Conservation (phyloP, 2,113 vertebrate genomes). For the Corythoichthys haematopterus region DNA sequence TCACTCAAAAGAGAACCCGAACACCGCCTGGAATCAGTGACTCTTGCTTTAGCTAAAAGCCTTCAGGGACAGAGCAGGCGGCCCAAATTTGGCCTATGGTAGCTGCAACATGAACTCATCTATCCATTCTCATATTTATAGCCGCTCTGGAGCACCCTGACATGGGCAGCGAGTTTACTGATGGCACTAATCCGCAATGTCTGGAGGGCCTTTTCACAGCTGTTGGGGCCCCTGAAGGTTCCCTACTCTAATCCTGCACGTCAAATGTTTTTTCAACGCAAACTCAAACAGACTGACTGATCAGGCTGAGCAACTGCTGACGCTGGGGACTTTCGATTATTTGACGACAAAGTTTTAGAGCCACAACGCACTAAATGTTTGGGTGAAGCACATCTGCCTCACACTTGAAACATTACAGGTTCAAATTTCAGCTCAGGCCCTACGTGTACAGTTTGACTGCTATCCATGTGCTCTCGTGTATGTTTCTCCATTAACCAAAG, state of each 20-base stretch:
- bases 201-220: slow-evolving; percentile 54
- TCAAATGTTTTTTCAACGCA: slow-evolving; percentile 1
- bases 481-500: too few species aligned
- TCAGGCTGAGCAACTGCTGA: neutral
- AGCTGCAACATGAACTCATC: slow-evolving; percentile 51
- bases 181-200: slow-evolving; percentile 53
- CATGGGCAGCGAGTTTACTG: slow-evolving; percentile 18
- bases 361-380: neutral
- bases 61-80: slow-evolving; percentile 32
- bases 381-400: neutral
- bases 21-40: slow-evolving; percentile 61
- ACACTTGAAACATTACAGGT: neutral
- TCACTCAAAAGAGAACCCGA: slow-evolving; percentile 51
- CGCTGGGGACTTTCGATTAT: neutral
- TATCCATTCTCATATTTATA: slow-evolving; percentile 60
- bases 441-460: neutral
- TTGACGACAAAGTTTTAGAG: neutral
- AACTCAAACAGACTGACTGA: neutral
- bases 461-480: too few species aligned
- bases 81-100: slow-evolving; percentile 62
- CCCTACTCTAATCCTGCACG: slow-evolving; percentile 43
- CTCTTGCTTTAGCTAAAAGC: slow-evolving; percentile 67
- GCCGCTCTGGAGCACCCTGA: slow-evolving; percentile 25
- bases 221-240: slow-evolving; percentile 57
- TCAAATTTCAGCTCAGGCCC: neutral